A percentile compares a stretch with the other conserved stretches of the same genome.
phyloP scores from a whole-genome alignment of 2,888 invertebrate species.

The Nomada lathburiana region DNA sequence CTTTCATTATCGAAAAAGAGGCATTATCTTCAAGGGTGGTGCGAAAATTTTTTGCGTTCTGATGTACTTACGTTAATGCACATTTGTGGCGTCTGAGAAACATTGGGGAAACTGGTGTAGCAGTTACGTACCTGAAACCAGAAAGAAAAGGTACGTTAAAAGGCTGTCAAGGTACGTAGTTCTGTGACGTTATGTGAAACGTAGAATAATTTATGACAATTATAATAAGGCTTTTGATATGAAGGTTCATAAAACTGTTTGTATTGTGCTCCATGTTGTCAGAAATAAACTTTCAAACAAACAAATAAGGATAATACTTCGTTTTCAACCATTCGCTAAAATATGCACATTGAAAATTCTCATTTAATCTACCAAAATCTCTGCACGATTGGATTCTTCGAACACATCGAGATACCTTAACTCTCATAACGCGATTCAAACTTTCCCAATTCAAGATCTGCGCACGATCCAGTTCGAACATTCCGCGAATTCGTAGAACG shows the following conservation, averaged over 20 bases:
- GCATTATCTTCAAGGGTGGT: neutral
- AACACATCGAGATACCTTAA: neutral
- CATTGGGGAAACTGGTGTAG: neutral
- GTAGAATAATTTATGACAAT: neutral
- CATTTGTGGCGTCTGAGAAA: neutral
- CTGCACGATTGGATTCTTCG: neutral
- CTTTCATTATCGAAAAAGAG: slow-evolving; percentile 46
- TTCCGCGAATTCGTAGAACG: neutral
- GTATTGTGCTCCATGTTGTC: too few relatives aligned
- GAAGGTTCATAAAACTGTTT: too few relatives aligned
- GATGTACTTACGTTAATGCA: slow-evolving; percentile 50
- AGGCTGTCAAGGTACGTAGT: neutral
- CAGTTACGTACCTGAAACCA: slow-evolving; percentile 41
- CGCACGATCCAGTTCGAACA: neutral
- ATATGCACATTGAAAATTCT: neutral
- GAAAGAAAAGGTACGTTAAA: neutral
- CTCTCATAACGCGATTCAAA: neutral
- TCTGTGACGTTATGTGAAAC: too few relatives aligned
- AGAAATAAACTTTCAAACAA: too few relatives aligned
- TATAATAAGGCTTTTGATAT: too few relatives aligned
- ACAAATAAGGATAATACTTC: too few relatives aligned
- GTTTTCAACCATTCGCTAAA: too few relatives aligned
- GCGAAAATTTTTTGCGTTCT: slow-evolving; percentile 38
- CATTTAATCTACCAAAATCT: neutral
- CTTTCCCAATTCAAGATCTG: neutral